Conservation (phyloP, 2,888 invertebrate genomes). For the Idaea dimidiata region DNA sequence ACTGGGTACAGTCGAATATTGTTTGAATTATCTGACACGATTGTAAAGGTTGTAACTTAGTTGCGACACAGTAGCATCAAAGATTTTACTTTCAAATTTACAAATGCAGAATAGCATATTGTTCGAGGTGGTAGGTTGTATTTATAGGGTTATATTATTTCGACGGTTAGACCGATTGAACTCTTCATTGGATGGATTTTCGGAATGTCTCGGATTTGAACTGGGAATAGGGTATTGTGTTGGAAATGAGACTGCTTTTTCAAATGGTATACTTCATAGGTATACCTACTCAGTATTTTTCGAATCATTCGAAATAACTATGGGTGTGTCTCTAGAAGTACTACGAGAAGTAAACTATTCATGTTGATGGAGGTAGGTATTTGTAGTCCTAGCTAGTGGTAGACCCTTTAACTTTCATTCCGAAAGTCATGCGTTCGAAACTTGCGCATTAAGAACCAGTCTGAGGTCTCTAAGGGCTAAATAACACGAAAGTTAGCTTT, state of each 20-base stretch:
- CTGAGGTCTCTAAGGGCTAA: too few relatives aligned
- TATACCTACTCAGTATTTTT: background rate
- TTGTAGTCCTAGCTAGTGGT: too few relatives aligned
- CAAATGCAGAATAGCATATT: slow-evolving; percentile 74
- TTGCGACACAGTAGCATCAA: slow-evolving; percentile 71
- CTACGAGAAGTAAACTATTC: too few relatives aligned
- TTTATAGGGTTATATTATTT: slow-evolving; percentile 60
- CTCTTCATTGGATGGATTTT: slow-evolving; percentile 43
- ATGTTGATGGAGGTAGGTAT: too few relatives aligned
- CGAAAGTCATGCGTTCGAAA: too few relatives aligned
- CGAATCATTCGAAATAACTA: background rate
- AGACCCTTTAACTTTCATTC: too few relatives aligned
- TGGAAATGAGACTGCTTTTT: slow-evolving; percentile 7
- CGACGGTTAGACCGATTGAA: slow-evolving; percentile 53
- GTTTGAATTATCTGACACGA: slow-evolving; percentile 3
- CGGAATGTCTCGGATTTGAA: slow-evolving; percentile 26
- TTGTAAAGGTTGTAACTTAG: slow-evolving; percentile 48
- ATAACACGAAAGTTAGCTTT: too few relatives aligned
- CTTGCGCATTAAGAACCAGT: too few relatives aligned
- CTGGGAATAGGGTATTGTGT: slow-evolving; percentile 42
- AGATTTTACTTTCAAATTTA: slow-evolving; percentile 71
- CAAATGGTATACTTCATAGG: slow-evolving; percentile 7
- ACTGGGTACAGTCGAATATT: slow-evolving; percentile 32
- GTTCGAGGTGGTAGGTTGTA: slow-evolving; percentile 53
- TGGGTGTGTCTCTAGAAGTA: background rate